A percentile compares a stretch with the other conserved stretches of the same genome.
phyloP scores from a whole-genome alignment of 1,140 invertebrate genomes.

The Anastatus disparis region DNA sequence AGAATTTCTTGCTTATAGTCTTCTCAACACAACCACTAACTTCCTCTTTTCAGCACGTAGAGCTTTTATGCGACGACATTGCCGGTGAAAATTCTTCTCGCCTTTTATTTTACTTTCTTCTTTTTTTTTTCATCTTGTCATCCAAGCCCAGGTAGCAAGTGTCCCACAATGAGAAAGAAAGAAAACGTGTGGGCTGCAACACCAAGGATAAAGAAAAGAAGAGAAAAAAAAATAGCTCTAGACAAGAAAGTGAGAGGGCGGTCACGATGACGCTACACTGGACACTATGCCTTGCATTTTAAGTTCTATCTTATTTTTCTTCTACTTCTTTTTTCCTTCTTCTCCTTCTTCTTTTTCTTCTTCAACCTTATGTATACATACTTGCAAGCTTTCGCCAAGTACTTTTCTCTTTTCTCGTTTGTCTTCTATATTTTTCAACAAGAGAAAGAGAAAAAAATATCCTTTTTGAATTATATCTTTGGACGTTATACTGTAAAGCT shows the following conservation, averaged over 20 bases:
- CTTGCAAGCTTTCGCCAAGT: neutral
- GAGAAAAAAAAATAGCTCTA: neutral
- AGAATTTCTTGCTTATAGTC: too few relatives aligned
- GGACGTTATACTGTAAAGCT: too few relatives aligned
- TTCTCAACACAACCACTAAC: neutral
- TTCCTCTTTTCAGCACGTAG: neutral
- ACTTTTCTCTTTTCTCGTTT: neutral
- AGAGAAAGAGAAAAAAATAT: neutral
- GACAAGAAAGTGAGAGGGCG: neutral
- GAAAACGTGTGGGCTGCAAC: too few relatives aligned
- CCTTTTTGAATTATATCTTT: constrained; percentile 25
- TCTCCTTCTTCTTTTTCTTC: neutral
- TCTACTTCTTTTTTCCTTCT: neutral
- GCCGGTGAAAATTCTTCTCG: too few relatives aligned
- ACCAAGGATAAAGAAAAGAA: too few relatives aligned
- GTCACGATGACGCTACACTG: neutral
- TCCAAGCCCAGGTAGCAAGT: too few relatives aligned
- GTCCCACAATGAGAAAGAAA: too few relatives aligned
- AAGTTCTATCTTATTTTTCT: neutral
- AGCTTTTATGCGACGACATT: neutral
- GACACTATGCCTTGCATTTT: constrained; percentile 37
- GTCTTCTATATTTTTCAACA: neutral
- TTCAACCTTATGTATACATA: too few relatives aligned
- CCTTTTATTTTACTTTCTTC: too few relatives aligned
- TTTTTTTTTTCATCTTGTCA: too few relatives aligned